phyloP scores from a whole-genome alignment of 2,888 invertebrate species.

The Netelia inedita region DNA sequence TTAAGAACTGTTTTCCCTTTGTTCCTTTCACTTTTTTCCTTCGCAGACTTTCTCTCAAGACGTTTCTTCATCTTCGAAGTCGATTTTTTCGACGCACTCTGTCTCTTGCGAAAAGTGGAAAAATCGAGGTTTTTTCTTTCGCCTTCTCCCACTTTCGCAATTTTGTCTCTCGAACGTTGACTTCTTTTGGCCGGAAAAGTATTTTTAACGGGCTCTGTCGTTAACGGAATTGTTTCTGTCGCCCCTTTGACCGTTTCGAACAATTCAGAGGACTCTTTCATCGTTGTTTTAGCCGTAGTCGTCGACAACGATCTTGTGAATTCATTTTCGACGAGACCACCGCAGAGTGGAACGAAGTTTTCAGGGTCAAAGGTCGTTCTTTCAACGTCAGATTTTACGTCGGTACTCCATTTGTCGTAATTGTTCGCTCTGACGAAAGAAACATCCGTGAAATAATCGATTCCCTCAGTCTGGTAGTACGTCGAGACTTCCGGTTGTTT shows the following conservation, averaged over 20 bases:
- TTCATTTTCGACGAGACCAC: constrained; percentile 29
- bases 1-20: constrained; percentile 3
- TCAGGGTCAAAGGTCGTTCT: constrained; percentile 26
- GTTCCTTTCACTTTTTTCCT: not conserved
- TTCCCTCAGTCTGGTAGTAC: not conserved
- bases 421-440: constrained; percentile 7
- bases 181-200: not conserved
- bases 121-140: constrained; percentile 50
- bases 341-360: constrained; percentile 52
- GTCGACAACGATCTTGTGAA: constrained; percentile 36
- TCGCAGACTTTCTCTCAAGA: not conserved
- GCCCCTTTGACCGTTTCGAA: constrained; percentile 8
- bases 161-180: not conserved
- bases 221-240: not conserved
- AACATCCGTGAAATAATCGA: not conserved
- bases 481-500: not conserved
- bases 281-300: not conserved
- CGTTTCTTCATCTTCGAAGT: not conserved
- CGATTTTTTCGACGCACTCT: not conserved
- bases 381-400: constrained; percentile 24
- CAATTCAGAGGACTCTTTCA: constrained; percentile 15
- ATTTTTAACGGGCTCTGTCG: not conserved
- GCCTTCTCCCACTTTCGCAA: not conserved
- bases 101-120: constrained; percentile 40
- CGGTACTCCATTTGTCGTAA: constrained; percentile 21